Evolutionary conservation across 2,888 invertebrate species (phyloP).

Genomic region (Zygothrica quintamaculata): DNA sequence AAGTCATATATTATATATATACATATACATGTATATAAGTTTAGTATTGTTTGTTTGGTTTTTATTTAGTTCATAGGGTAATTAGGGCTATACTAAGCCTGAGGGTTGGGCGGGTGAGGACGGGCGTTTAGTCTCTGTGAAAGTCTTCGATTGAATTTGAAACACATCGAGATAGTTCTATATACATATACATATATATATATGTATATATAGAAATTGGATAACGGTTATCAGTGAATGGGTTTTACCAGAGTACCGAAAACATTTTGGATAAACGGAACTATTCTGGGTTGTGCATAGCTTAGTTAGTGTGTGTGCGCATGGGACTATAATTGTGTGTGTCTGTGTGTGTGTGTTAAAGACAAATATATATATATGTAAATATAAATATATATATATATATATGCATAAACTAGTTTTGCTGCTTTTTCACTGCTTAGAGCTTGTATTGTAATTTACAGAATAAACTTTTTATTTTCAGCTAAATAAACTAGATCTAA

Average conservation of each 20-base stretch:
- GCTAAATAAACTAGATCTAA: constrained; percentile 11
- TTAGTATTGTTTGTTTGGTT: constrained; percentile 1
- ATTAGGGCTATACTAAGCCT: constrained; percentile 33
- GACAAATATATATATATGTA: not conserved
- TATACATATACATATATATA: not conserved
- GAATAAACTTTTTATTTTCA: not conserved
- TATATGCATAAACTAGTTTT: constrained; percentile 3
- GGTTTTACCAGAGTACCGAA: constrained; percentile 35
- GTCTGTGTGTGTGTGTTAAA: constrained; percentile 15
- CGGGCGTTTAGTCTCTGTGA: constrained; percentile 52
- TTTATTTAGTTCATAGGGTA: constrained; percentile 32
- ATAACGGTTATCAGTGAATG: not conserved
- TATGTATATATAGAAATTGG: not conserved
- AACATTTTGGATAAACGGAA: constrained; percentile 26
- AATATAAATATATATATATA: not conserved
- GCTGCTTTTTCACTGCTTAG: constrained; percentile 47
- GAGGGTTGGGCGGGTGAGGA: constrained; percentile 52
- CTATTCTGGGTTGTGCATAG: constrained; percentile 53
- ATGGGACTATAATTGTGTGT: constrained; percentile 40
- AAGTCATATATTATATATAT: not conserved
- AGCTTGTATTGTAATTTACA: constrained; percentile 41
- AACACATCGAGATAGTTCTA: constrained; percentile 41
- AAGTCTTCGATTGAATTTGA: constrained; percentile 53
- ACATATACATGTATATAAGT: not conserved
- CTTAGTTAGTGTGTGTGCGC: constrained; percentile 56